phyloP scores from a whole-genome alignment of 2,797 vertebrate genomes.

The Periparus ater region DNA sequence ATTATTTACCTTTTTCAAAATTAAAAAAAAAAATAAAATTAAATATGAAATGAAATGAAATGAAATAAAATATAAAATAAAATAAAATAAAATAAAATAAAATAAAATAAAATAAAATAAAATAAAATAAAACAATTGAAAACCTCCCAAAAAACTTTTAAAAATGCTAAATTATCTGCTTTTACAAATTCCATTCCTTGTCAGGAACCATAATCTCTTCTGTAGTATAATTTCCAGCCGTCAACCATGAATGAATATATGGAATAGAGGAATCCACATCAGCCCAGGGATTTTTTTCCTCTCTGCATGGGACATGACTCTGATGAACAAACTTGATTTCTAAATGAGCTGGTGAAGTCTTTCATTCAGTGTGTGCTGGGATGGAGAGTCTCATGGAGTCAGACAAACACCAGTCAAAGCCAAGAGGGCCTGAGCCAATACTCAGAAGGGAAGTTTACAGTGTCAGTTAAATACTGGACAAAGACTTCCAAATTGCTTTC shows the following conservation, averaged over 20 bases:
- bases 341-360: neutral
- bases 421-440: neutral
- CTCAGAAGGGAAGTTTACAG: neutral
- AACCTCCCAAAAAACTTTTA: neutral
- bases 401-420: neutral
- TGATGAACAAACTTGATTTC: neutral
- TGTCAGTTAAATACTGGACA: neutral
- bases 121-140: too few relatives aligned
- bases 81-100: neutral
- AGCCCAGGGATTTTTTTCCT: neutral
- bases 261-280: neutral
- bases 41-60: neutral
- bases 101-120: neutral
- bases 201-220: neutral
- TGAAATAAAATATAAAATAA: neutral
- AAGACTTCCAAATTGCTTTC: neutral
- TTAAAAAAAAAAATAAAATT: neutral
- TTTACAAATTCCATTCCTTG: neutral
- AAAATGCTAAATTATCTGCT: neutral
- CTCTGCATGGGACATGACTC: neutral
- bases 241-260: neutral
- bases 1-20: neutral
- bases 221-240: neutral
- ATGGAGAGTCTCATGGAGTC: neutral
- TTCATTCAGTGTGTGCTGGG: neutral